Conservation (phyloP, 2,888 invertebrate genomes). For the Drosophila robusta region DNA sequence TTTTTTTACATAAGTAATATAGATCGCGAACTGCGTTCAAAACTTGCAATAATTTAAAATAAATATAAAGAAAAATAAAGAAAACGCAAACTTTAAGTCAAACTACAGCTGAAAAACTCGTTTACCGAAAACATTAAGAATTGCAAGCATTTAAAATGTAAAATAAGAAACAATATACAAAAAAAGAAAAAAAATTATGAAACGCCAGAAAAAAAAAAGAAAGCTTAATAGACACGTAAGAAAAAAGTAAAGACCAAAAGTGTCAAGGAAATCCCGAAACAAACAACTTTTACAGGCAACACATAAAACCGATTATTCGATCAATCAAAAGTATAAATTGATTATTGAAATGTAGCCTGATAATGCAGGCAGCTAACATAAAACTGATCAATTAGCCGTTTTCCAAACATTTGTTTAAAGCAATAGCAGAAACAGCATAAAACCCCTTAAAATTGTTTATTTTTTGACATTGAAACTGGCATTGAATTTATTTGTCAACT, state of each 20-base stretch:
- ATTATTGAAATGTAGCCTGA: background rate
- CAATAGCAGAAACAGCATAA: background rate
- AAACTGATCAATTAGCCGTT: background rate
- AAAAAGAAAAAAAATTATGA: background rate
- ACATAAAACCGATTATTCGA: no score
- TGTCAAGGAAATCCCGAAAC: conserved; percentile 20
- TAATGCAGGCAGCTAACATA: background rate
- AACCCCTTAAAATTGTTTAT: background rate
- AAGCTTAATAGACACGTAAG: background rate
- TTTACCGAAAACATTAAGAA: conserved; percentile 5
- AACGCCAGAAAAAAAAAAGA: conserved; percentile 2
- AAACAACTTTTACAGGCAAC: conserved; percentile 4
- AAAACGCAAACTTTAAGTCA: conserved; percentile 13
- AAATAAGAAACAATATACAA: conserved; percentile 12
- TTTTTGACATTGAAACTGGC: background rate
- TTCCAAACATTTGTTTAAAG: background rate
- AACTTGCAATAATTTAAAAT: conserved; percentile 13
- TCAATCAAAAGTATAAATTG: background rate
- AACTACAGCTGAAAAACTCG: conserved; percentile 20
- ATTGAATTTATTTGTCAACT: background rate
- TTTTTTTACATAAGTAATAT: conserved; percentile 15
- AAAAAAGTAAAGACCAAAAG: conserved; percentile 33
- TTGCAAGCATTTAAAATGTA: conserved; percentile 18
- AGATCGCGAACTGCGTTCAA: background rate
- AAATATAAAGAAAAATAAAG: conserved; percentile 10